Evolutionary conservation across 2,888 invertebrate species (phyloP).

Genomic region (Hydroisotoma schaefferi): DNA sequence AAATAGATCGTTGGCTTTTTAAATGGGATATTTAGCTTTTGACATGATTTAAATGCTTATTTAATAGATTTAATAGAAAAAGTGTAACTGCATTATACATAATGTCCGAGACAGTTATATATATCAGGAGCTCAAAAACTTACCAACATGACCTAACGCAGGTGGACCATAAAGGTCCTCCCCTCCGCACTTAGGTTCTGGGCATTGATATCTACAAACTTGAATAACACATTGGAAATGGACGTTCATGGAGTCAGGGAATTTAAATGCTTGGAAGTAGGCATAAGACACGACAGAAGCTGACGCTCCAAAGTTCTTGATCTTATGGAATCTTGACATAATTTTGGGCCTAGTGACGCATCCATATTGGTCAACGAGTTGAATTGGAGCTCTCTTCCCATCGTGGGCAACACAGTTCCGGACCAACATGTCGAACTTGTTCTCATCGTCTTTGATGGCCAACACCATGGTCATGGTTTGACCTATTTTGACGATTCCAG

Average conservation of each 20-base stretch:
- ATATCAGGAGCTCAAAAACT: not conserved
- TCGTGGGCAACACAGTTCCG: slow-evolving; percentile 93
- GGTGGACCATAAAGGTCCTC: slow-evolving; percentile 53
- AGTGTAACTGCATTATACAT: no score
- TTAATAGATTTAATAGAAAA: no score
- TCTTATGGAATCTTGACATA: slow-evolving; percentile 89
- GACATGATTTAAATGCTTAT: no score
- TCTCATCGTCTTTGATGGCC: slow-evolving; percentile 92
- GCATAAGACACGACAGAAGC: slow-evolving; percentile 92
- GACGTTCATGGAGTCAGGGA: slow-evolving; percentile 95
- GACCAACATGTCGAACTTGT: slow-evolving; percentile 92
- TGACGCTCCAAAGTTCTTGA: slow-evolving; percentile 90
- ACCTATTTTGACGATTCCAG: slow-evolving; percentile 91
- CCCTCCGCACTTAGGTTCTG: slow-evolving; percentile 80
- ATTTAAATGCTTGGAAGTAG: slow-evolving; percentile 95
- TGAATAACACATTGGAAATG: slow-evolving; percentile 96
- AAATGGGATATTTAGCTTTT: not conserved
- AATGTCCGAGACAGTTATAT: no score
- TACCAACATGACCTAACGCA: slow-evolving; percentile 49
- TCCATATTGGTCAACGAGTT: slow-evolving; percentile 87
- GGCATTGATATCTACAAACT: slow-evolving; percentile 88
- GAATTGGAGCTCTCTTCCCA: slow-evolving; percentile 87
- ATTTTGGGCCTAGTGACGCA: slow-evolving; percentile 91
- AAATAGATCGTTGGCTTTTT: slow-evolving; percentile 10
- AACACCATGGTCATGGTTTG: slow-evolving; percentile 97